These are phyloP conservation scores for Thyatira batis DNA, from an alignment of 2,888 invertebrate species.

Conservation along the genomic window DNA sequence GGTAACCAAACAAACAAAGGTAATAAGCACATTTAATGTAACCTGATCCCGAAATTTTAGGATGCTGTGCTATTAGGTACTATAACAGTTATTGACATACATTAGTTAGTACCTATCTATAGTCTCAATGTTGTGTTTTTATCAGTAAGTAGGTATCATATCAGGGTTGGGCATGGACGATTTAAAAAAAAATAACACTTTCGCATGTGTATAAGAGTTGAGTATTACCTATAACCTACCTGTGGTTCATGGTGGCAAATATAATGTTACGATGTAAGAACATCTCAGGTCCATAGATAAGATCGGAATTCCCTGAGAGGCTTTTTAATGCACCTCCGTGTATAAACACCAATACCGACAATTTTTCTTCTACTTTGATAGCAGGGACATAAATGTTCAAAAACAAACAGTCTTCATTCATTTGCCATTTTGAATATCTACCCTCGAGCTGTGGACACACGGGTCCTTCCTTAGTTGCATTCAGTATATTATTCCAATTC, in stretches of 20 bases:
- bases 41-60: too few relatives aligned
- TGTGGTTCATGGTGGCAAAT: conserved; percentile 53
- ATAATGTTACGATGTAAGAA: conserved; percentile 45
- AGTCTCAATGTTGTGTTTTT: too few relatives aligned
- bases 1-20: too few relatives aligned
- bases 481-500: conserved; percentile 27
- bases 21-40: too few relatives aligned
- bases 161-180: background rate
- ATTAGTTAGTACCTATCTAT: too few relatives aligned
- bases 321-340: conserved; percentile 45
- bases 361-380: background rate
- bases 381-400: conserved; percentile 37
- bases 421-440: conserved; percentile 18
- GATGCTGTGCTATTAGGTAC: too few relatives aligned
- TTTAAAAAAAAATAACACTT: background rate
- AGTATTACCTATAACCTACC: conserved; percentile 21
- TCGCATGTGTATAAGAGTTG: too few relatives aligned
- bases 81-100: too few relatives aligned
- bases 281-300: conserved; percentile 40
- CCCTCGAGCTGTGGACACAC: conserved; percentile 32
- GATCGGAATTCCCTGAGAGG: conserved; percentile 31
- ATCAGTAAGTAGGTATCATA: background rate
- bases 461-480: conserved; percentile 30
- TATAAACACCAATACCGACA: conserved; percentile 44
- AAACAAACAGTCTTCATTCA: conserved; percentile 40